Conservation (phyloP, 1,140 invertebrate genomes). For the Phenacoccus solenopsis region DNA sequence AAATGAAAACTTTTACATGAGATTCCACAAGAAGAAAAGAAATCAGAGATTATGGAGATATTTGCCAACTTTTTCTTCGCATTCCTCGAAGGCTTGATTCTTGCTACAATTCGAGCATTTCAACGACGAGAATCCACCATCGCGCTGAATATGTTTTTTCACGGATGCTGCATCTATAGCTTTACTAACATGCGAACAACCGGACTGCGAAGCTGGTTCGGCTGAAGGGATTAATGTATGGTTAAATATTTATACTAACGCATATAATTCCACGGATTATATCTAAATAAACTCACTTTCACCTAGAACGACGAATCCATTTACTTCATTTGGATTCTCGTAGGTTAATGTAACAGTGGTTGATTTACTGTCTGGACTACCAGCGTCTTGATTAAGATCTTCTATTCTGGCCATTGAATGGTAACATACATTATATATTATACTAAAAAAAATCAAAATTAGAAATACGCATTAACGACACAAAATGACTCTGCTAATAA, state of each 20-base stretch:
- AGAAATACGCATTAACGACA: not conserved
- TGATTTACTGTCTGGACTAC: not conserved
- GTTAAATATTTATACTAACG: not conserved
- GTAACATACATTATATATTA: constrained; percentile 14
- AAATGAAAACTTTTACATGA: not conserved
- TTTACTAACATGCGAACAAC: constrained; percentile 20
- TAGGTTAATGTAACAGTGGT: not conserved
- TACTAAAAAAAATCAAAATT: not conserved
- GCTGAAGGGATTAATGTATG: not conserved
- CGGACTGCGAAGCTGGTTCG: not conserved
- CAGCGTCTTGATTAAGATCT: not conserved
- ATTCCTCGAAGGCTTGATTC: not conserved
- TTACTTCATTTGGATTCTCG: not conserved
- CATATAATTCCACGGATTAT: no score
- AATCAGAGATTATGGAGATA: not conserved
- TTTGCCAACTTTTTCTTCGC: not conserved
- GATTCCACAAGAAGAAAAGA: not conserved
- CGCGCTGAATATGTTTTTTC: constrained; percentile 14
- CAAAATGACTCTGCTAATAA: not conserved
- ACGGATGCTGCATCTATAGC: constrained; percentile 8
- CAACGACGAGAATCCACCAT: not conserved
- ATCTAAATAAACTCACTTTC: not conserved
- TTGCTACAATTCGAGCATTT: constrained; percentile 19
- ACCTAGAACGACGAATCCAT: not conserved
- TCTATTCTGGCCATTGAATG: constrained; percentile 9